Evolutionary conservation across 1,140 invertebrate genomes (phyloP).

Genomic region (Tetramorium parvispinum): DNA sequence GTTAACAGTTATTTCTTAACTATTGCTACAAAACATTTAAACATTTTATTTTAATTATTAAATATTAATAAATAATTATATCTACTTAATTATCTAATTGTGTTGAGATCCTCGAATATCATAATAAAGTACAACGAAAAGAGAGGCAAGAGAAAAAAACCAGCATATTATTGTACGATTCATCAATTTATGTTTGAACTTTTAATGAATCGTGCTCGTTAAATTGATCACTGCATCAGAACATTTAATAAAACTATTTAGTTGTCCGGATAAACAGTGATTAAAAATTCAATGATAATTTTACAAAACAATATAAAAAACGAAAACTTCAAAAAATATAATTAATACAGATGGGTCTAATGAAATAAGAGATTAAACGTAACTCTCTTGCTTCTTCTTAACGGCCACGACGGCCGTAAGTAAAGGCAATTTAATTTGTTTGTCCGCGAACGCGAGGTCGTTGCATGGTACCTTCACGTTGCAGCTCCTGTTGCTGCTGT

Average conservation of each 20-base stretch:
- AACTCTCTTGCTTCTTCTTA: slow-evolving; percentile 77
- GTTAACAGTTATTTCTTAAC: slow-evolving; percentile 32
- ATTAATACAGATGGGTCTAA: not conserved
- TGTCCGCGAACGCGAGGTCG: slow-evolving; percentile 63
- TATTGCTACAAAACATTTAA: not conserved
- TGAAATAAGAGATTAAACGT: slow-evolving; percentile 69
- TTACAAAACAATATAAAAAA: not conserved
- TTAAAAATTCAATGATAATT: not conserved
- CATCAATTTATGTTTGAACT: not conserved
- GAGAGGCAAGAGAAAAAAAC: not conserved
- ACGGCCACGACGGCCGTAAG: slow-evolving; percentile 70
- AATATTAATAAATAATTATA: slow-evolving; percentile 9
- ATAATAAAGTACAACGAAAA: not conserved
- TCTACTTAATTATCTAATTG: not conserved
- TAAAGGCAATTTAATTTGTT: slow-evolving; percentile 73
- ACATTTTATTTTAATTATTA: slow-evolving; percentile 3
- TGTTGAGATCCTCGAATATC: not conserved
- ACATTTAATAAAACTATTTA: not conserved
- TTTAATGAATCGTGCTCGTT: not conserved
- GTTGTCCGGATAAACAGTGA: not conserved
- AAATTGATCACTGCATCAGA: not conserved
- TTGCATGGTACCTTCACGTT: slow-evolving; percentile 71
- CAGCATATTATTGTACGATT: not conserved
- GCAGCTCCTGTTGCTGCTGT: slow-evolving; percentile 79
- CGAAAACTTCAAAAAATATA: not conserved